Conservation (phyloP, 2,888 invertebrate species). For the Leptopilina drosophilae region DNA sequence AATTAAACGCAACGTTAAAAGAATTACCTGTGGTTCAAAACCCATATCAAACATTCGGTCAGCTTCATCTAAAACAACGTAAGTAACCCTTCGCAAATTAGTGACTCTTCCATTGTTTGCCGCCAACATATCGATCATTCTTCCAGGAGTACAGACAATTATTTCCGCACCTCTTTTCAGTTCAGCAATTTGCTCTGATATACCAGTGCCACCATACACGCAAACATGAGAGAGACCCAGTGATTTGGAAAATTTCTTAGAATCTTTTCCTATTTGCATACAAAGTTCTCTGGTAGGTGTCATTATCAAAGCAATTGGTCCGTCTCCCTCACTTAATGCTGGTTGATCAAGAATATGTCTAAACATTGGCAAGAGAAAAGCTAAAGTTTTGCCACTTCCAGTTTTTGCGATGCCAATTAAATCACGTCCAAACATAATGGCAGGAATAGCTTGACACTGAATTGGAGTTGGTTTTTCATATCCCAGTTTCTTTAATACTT, state of each 20-base stretch:
- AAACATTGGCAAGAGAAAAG: conserved; percentile 98
- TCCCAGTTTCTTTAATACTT: conserved; percentile 90
- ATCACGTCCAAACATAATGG: conserved; percentile 97
- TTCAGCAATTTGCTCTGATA: conserved; percentile 97
- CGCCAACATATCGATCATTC: conserved; percentile 99
- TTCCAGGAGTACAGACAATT: conserved; percentile 98
- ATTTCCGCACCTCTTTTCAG: conserved; percentile 97
- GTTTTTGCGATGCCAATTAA: conserved; percentile 99
- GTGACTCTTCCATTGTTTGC: conserved; percentile 99
- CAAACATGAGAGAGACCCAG: conserved; percentile 93
- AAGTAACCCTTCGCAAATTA: conserved; percentile 96
- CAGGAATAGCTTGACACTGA: conserved; percentile 97
- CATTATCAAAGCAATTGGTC: conserved; percentile 98
- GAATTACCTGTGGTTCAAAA: conserved; percentile 93
- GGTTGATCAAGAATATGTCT: conserved; percentile 96
- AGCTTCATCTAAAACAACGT: conserved; percentile 98
- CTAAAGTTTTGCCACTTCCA: conserved; percentile 98
- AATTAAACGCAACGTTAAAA: not conserved
- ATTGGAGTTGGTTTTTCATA: conserved; percentile 99
- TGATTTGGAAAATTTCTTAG: conserved; percentile 95
- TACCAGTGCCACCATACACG: conserved; percentile 99
- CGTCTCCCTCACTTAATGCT: conserved; percentile 95
- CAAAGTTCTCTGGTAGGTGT: conserved; percentile 98
- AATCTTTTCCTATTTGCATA: conserved; percentile 98
- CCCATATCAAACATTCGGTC: conserved; percentile 99